A percentile compares a stretch with the other conserved stretches of the same genome.
These are phyloP conservation scores for Uria lomvia DNA, from an alignment of 2,113 vertebrate species.

Conservation along the genomic window DNA sequence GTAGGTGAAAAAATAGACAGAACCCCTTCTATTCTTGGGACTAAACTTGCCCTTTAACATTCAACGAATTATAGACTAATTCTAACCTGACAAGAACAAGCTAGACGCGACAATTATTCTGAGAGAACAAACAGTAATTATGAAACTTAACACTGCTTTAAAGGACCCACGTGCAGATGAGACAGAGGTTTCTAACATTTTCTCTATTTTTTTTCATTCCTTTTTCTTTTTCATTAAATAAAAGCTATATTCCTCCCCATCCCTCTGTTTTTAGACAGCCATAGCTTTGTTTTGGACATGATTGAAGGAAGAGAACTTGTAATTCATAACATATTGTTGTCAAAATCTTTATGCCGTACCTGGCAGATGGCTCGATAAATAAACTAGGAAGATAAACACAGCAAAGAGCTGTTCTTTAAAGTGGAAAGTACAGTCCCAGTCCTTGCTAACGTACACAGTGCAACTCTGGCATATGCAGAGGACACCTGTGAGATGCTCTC, in stretches of 20 bases:
- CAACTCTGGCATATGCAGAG: neutral
- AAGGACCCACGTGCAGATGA: neutral
- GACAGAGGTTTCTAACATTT: neutral
- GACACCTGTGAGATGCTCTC: neutral
- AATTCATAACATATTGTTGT: neutral
- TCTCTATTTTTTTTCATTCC: neutral
- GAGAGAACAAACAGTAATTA: slow-evolving; percentile 13
- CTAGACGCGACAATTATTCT: neutral
- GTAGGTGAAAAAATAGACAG: neutral
- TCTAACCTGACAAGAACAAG: neutral
- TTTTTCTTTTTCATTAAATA: neutral
- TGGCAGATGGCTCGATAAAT: neutral
- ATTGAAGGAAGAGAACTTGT: neutral
- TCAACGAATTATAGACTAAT: neutral
- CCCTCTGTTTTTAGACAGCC: neutral
- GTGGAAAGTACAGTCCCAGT: neutral
- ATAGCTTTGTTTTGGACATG: neutral
- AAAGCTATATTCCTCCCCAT: neutral
- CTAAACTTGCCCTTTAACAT: neutral
- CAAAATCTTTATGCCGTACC: slow-evolving; percentile 4
- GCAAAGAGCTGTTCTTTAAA: neutral
- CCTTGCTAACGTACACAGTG: neutral
- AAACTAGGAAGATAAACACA: neutral
- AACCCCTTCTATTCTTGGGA: neutral
- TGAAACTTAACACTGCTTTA: slow-evolving; percentile 17